Percentiles rank a stretch among this genome's conserved stretches.
Evolutionary conservation across 2,888 invertebrate species (phyloP).

Genomic region (Trissoscelio sp.): DNA sequence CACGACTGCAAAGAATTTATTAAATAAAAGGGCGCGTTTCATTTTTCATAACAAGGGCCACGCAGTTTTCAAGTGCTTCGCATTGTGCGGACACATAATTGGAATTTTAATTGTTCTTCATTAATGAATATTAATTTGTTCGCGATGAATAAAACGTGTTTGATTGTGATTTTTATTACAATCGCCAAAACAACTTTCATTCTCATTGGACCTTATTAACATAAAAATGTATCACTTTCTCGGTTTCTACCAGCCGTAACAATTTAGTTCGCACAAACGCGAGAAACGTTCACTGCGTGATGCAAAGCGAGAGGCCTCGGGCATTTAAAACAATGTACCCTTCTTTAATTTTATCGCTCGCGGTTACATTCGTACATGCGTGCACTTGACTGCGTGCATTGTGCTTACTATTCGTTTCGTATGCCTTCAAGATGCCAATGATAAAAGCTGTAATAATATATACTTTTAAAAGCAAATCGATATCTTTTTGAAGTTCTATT

Average conservation of each 20-base stretch:
- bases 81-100: constrained; percentile 37
- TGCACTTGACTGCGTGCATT: constrained; percentile 43
- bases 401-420: constrained; percentile 23
- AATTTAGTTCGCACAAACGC: constrained; percentile 33
- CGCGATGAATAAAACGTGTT: too few relatives aligned
- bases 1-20: constrained; percentile 38
- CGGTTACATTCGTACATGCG: constrained; percentile 15
- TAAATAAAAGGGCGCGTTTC: constrained; percentile 42
- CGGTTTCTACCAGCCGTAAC: constrained; percentile 3
- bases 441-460: constrained; percentile 50
- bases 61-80: constrained; percentile 21
- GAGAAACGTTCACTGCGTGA: constrained; percentile 6
- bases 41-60: constrained; percentile 23
- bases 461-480: constrained; percentile 20
- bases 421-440: constrained; percentile 42
- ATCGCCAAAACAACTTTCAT: constrained; percentile 21
- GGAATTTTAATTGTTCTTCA: constrained; percentile 25
- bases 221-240: constrained; percentile 36
- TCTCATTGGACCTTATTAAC: constrained; percentile 3
- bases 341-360: constrained; percentile 47
- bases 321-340: constrained; percentile 53
- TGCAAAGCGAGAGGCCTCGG: constrained; percentile 13
- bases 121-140: constrained; percentile 21
- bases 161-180: too few relatives aligned
- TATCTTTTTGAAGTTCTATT: neutral